Conservation (phyloP, 1,140 invertebrate species). For the Dendrolimus kikuchii region DNA sequence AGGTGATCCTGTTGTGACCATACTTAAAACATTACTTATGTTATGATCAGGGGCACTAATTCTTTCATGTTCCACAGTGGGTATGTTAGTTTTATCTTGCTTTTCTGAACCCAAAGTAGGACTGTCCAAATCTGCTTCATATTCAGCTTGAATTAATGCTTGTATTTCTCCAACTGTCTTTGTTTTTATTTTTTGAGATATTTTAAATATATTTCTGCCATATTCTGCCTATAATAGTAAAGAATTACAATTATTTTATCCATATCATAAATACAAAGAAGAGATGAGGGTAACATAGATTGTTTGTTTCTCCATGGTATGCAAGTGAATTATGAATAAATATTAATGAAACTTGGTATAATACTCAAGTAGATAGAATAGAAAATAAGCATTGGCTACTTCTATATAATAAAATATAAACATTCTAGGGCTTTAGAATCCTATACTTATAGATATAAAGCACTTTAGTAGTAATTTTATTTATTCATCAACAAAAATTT, state of each 20-base stretch:
- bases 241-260: background rate
- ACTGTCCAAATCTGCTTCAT: conserved; percentile 53
- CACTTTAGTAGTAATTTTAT: too few relatives aligned
- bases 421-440: too few relatives aligned
- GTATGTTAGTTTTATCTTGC: conserved; percentile 35
- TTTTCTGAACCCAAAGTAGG: conserved; percentile 29
- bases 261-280: too few relatives aligned
- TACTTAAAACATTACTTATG: conserved; percentile 69
- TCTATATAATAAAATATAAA: too few relatives aligned
- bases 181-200: conserved; percentile 77
- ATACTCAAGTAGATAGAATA: too few relatives aligned
- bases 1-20: conserved; percentile 69
- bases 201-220: conserved; percentile 75
- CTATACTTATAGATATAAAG: too few relatives aligned
- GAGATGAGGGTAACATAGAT: too few relatives aligned
- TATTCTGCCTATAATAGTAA: conserved; percentile 72
- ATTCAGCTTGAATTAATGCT: conserved; percentile 62
- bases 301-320: too few relatives aligned
- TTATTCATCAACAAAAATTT: too few relatives aligned
- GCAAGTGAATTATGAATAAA: too few relatives aligned
- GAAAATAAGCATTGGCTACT: too few relatives aligned
- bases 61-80: conserved; percentile 48
- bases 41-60: conserved; percentile 52
- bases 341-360: too few relatives aligned
- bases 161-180: conserved; percentile 76